Percentiles rank a stretch among this genome's conserved stretches.
phyloP scores from a whole-genome alignment of 1,140 invertebrate genomes.

The Drusus annulatus region DNA sequence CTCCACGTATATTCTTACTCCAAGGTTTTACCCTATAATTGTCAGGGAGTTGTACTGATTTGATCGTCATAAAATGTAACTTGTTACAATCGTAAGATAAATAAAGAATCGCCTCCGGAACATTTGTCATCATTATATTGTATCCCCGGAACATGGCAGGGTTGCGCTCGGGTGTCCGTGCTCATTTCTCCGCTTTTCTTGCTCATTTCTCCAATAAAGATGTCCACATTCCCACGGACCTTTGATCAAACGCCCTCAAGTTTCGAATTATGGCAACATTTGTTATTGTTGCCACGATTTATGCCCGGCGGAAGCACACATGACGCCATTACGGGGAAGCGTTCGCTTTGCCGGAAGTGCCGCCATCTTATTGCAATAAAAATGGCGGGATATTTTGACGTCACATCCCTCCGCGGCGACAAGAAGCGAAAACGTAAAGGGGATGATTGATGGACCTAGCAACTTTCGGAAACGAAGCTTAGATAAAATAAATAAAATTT shows the following conservation, averaged over 20 bases:
- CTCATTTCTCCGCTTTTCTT: neutral
- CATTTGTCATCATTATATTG: conserved; percentile 23
- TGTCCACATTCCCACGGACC: conserved; percentile 25
- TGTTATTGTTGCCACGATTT: conserved; percentile 19
- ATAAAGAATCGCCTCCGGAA: neutral
- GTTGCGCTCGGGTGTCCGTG: neutral
- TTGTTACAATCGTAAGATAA: neutral
- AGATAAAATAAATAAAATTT: no score
- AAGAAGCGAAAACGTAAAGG: neutral
- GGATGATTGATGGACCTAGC: neutral
- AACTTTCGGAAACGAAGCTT: no score
- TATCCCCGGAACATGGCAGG: neutral
- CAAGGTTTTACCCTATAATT: no score
- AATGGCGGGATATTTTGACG: conserved; percentile 24
- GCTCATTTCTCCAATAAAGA: conserved; percentile 26
- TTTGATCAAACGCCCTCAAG: conserved; percentile 23
- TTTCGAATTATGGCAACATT: conserved; percentile 34
- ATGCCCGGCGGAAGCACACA: conserved; percentile 19
- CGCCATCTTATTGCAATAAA: conserved; percentile 30
- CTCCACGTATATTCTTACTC: no score
- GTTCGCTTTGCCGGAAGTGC: conserved; percentile 20
- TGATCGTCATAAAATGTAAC: no score
- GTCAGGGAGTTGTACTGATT: no score
- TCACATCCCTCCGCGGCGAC: neutral
- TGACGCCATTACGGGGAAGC: conserved; percentile 24